Conservation (phyloP, 2,797 vertebrate genomes). For the Bovichtus diacanthus region DNA sequence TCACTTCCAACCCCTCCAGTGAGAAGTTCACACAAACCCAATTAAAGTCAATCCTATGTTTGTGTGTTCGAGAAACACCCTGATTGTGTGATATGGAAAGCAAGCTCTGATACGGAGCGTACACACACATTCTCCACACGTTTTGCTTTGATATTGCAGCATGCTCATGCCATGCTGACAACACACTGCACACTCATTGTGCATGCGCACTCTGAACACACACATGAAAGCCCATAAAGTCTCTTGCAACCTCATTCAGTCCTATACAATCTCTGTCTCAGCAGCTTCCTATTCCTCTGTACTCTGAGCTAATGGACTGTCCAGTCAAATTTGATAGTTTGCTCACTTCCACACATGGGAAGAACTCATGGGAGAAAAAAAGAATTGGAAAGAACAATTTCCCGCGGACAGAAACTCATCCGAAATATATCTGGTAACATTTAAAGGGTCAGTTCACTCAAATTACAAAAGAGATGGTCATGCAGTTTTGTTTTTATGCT, state of each 20-base stretch:
- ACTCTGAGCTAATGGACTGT: constrained; percentile 60
- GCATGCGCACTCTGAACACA: neutral
- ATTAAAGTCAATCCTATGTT: constrained; percentile 58
- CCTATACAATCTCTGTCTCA: constrained; percentile 42
- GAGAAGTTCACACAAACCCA: constrained; percentile 52
- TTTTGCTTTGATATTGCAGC: constrained; percentile 39
- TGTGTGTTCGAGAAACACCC: constrained; percentile 52
- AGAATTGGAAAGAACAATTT: constrained; percentile 25
- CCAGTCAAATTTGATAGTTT: constrained; percentile 44
- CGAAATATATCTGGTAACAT: neutral
- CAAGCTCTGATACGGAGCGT: neutral
- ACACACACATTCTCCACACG: neutral
- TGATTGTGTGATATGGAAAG: constrained; percentile 57
- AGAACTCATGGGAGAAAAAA: neutral
- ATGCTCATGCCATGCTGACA: constrained; percentile 13
- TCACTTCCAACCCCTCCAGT: constrained; percentile 37
- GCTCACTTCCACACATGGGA: constrained; percentile 25
- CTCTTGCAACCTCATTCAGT: constrained; percentile 46
- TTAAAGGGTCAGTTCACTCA: constrained; percentile 24
- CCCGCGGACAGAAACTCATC: neutral
- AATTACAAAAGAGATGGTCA: constrained; percentile 3
- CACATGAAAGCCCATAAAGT: neutral
- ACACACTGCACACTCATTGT: neutral
- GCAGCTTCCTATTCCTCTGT: constrained; percentile 22
- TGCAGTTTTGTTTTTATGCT: neutral